A percentile compares a stretch with the other conserved stretches of the same genome.
Conservation (phyloP, 2,888 invertebrate genomes). For the Abrostola tripartita region DNA sequence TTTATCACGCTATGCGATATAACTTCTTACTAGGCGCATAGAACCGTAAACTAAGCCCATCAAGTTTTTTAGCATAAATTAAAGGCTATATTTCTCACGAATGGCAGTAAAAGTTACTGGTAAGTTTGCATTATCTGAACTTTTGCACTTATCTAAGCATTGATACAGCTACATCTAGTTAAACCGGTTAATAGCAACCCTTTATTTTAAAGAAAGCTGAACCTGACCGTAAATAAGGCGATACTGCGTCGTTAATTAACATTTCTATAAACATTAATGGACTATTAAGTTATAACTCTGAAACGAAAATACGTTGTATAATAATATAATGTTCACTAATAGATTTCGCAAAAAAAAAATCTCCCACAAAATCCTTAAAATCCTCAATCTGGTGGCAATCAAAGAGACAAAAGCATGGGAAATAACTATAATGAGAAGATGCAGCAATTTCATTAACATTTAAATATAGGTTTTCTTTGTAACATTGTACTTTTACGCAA, state of each 20-base stretch:
- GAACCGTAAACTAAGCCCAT: no score
- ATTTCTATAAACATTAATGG: background rate
- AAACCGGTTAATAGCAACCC: conserved; percentile 39
- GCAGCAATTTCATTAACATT: background rate
- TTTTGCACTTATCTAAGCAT: conserved; percentile 35
- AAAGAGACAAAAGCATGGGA: background rate
- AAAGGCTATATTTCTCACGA: conserved; percentile 35
- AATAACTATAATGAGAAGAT: no score
- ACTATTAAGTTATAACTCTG: no score
- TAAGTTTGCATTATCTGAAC: conserved; percentile 34
- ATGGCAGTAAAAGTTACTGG: conserved; percentile 26
- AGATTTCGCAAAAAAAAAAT: no score
- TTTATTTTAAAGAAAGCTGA: conserved; percentile 50
- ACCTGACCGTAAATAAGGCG: conserved; percentile 15
- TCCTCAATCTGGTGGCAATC: conserved; percentile 16
- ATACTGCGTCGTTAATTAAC: conserved; percentile 13
- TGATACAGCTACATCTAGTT: conserved; percentile 16
- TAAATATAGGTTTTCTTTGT: background rate
- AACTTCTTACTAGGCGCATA: background rate
- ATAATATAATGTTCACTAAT: background rate
- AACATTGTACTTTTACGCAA: conserved; percentile 15
- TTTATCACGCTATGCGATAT: background rate
- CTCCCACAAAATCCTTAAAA: no score
- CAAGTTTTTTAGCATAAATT: background rate
- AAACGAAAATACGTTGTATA: background rate